Percentiles rank a stretch among this genome's conserved stretches.
phyloP scores from a whole-genome alignment of 2,797 vertebrate species.

The Silurus lanzhouensis region DNA sequence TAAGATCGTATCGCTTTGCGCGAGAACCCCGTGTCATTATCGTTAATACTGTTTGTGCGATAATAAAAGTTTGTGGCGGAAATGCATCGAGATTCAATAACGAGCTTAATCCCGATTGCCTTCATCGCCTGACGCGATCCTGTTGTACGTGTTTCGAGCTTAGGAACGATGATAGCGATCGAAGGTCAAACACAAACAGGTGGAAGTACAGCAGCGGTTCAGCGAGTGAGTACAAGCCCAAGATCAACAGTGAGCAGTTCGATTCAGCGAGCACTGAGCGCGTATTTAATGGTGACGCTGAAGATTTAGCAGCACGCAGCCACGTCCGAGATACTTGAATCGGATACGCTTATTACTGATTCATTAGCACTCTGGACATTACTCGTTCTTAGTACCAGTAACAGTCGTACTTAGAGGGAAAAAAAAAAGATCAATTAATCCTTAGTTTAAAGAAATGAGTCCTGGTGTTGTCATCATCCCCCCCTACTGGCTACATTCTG shows the following conservation, averaged over 20 bases:
- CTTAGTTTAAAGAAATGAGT: neutral
- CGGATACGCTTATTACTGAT: neutral
- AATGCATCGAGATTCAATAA: neutral
- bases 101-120: neutral
- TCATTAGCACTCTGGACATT: neutral
- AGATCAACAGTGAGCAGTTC: neutral
- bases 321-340: no score
- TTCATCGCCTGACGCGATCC: no score
- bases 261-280: neutral
- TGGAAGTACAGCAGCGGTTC: neutral
- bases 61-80: neutral
- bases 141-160: neutral
- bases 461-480: neutral
- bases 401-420: neutral
- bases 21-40: neutral
- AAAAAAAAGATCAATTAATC: no score
- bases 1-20: neutral
- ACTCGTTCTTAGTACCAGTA: neutral
- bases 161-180: neutral
- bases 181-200: neutral
- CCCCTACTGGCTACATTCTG: neutral
- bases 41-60: neutral
- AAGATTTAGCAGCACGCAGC: neutral
- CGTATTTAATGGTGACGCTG: no score
- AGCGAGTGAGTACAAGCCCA: no score